Conservation (phyloP, 1,140 invertebrate species). For the Magallana ariakensis region DNA sequence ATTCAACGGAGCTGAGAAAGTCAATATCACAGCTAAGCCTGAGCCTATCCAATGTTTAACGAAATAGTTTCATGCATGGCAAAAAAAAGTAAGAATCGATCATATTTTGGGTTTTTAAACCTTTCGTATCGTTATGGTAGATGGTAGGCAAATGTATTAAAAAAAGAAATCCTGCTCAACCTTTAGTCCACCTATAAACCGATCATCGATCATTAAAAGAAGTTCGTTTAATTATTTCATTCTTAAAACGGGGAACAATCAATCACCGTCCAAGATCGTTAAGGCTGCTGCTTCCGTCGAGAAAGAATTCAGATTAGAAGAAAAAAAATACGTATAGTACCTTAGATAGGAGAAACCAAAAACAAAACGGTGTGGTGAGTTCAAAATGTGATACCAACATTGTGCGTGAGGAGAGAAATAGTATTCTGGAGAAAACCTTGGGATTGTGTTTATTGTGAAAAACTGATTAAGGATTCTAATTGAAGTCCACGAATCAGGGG, state of each 20-base stretch:
- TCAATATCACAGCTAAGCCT: neutral
- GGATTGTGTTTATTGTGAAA: neutral
- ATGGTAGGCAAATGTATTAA: conserved; percentile 16
- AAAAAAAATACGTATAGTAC: neutral
- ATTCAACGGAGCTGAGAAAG: neutral
- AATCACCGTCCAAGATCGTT: conserved; percentile 31
- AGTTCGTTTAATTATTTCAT: conserved; percentile 34
- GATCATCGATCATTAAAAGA: neutral
- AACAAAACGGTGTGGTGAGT: neutral
- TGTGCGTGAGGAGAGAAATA: neutral
- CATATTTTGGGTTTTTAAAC: neutral
- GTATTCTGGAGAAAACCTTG: neutral
- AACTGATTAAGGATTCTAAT: neutral
- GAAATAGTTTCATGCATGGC: neutral
- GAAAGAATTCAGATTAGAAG: conserved; percentile 37
- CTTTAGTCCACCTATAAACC: neutral
- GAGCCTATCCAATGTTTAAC: conserved; percentile 14
- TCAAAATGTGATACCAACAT: neutral
- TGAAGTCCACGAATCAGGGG: neutral
- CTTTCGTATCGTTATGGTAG: conserved; percentile 5
- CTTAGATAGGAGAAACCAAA: neutral
- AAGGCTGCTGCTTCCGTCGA: neutral
- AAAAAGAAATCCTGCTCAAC: neutral
- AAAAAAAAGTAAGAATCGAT: conserved; percentile 13
- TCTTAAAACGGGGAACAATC: conserved; percentile 31